Conservation (phyloP, 2,113 vertebrate genomes). For the Neogale vison region DNA sequence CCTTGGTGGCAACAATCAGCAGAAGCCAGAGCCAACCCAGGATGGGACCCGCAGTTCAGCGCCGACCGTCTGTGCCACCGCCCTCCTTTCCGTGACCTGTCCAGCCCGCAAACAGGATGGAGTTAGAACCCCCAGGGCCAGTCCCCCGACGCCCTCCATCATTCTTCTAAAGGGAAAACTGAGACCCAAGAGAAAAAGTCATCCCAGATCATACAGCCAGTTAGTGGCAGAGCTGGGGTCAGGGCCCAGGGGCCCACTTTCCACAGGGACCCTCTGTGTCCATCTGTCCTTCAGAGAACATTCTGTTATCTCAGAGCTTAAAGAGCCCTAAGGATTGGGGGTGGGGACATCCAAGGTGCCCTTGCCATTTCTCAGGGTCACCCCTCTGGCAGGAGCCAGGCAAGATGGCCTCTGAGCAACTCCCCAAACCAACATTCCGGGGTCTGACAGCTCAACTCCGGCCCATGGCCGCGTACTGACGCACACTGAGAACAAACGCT, state of each 20-base stretch:
- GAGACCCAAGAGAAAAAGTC: not conserved
- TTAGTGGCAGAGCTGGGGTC: not conserved
- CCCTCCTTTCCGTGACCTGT: not conserved
- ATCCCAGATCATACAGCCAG: not conserved
- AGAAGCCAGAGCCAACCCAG: accelerated
- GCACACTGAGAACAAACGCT: not conserved
- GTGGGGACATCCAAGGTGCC: not conserved
- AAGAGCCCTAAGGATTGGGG: not conserved
- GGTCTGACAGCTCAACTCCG: not conserved
- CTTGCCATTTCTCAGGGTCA: not conserved
- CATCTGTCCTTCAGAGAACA: not conserved
- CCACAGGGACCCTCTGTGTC: accelerated
- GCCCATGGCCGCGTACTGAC: not conserved
- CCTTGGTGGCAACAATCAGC: not conserved
- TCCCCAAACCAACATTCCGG: not conserved
- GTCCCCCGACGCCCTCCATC: accelerated
- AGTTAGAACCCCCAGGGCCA: not conserved
- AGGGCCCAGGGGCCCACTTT: not conserved
- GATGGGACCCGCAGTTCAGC: not conserved
- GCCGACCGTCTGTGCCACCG: accelerated
- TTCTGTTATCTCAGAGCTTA: not conserved
- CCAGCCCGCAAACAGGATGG: not conserved
- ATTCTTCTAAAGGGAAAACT: not conserved
- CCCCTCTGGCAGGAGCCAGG: not conserved
- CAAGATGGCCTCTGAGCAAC: not conserved